Base-by-base conservation (phyloP, 2,888 invertebrate species). In the Hydriomena furcata region DNA sequence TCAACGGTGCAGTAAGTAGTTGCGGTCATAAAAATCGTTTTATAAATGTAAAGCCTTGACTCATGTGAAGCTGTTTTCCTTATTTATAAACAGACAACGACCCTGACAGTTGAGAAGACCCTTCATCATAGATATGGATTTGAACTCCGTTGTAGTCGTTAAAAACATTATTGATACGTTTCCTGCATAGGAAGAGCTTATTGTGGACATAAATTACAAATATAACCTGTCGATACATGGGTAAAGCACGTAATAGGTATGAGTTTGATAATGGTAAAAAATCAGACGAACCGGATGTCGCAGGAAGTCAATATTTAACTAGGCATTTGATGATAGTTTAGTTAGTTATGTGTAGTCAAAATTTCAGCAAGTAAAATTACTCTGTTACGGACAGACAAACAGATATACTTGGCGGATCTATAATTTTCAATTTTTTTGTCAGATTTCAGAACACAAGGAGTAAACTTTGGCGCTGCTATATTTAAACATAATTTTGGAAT, bases 1-100 rank as follows among this genome's bases (percentile, higher is more conserved):
- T 41, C 48, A 63, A 56, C 57, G 25, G 3, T 64, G 63, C 57
- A 62, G 31, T 49, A 56, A 44, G 23, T 52, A 44, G 30, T 37
- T 57, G 53, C 27, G 65, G 63, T 64, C 65, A 62, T 77, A 81
- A 82, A 82, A 78, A 72, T 71, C 51, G 69, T 63, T 61, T 70
- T 71, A 73, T 65, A 75, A 70, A 72, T 73, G 63, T 56, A 53
- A 61, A 79, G 55, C 81, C 82, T 82, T 84, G 82, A 73, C 71
- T 73, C 66, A 66, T 76, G 64, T 59, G 62, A 65, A 68, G 68
- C 69, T 36, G 70, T 81, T 85, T 86, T 85, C 84, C 85, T 87
- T 74, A 69, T 85, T 73, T 64, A 68, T 73, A 70, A 66, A 63
- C 65, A 68, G 66, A 63, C 65, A 68, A 71, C 60, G 78, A 55